Evolutionary conservation across 2,888 invertebrate species (phyloP).

Genomic region (Macropis europaea): DNA sequence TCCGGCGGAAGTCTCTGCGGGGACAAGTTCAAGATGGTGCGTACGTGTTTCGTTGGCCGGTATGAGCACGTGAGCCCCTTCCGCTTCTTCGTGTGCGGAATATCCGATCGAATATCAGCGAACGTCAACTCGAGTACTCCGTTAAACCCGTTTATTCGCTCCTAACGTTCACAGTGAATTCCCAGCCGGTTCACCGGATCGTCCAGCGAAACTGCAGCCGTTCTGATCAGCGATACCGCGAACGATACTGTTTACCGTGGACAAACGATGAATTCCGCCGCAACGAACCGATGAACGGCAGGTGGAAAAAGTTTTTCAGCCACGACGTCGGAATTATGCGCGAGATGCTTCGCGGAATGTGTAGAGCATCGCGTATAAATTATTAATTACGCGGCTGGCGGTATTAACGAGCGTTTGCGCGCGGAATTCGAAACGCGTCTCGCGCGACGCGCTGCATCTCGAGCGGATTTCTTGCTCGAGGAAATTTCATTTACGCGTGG

Average conservation of each 20-base stretch:
- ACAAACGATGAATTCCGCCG: neutral
- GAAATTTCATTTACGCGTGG: neutral
- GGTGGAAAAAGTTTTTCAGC: neutral
- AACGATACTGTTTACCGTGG: conserved; percentile 29
- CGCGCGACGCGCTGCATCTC: no score
- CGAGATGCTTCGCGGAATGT: conserved; percentile 1
- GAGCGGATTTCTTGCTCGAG: neutral
- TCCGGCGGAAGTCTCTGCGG: neutral
- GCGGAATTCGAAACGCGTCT: conserved; percentile 11
- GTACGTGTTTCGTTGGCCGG: conserved; percentile 29
- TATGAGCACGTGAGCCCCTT: conserved; percentile 12
- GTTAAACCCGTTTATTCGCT: conserved; percentile 42
- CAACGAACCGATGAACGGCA: neutral
- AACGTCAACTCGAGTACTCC: conserved; percentile 16
- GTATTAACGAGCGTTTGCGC: conserved; percentile 18
- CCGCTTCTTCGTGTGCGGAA: conserved; percentile 9
- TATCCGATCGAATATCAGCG: conserved; percentile 2
- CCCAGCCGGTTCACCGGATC: conserved; percentile 11
- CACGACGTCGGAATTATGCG: neutral
- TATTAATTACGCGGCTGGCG: conserved; percentile 25
- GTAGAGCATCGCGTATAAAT: neutral
- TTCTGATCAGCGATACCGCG: conserved; percentile 24
- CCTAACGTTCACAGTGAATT: conserved; percentile 26
- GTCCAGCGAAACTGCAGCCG: conserved; percentile 10
- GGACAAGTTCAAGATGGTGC: conserved; percentile 15